These are phyloP conservation scores for Ypsolopha scabrella DNA, from an alignment of 2,888 invertebrate genomes.

Conservation along the genomic window DNA sequence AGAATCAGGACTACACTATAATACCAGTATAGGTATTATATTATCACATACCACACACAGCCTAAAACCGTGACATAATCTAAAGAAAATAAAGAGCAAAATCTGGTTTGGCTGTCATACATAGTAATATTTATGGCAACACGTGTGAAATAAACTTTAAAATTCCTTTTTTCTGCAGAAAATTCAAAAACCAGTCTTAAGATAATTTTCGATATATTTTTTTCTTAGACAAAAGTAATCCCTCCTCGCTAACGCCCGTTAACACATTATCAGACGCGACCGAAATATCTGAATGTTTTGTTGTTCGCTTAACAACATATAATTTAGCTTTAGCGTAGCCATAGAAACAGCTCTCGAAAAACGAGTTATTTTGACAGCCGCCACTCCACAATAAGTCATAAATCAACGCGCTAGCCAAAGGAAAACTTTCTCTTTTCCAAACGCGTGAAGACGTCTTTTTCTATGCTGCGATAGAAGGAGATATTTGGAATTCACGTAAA, in stretches of 20 bases:
- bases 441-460: slow-evolving; percentile 24
- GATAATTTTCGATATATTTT: no score
- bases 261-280: slow-evolving; percentile 44
- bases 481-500: not conserved
- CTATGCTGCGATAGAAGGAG: not conserved
- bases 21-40: not conserved
- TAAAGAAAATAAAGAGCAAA: no score
- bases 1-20: not conserved
- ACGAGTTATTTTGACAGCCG: slow-evolving; percentile 61
- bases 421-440: slow-evolving; percentile 19
- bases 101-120: no score
- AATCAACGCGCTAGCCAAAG: slow-evolving; percentile 16
- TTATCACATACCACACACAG: no score
- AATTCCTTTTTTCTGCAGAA: no score
- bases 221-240: not conserved
- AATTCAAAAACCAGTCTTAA: no score
- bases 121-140: no score
- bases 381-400: slow-evolving; percentile 34
- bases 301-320: slow-evolving; percentile 52
- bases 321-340: slow-evolving; percentile 48
- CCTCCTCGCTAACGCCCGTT: slow-evolving; percentile 24
- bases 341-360: slow-evolving; percentile 61
- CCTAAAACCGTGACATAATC: no score
- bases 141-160: no score
- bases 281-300: slow-evolving; percentile 55